Percentiles rank a stretch among this genome's conserved stretches.
Conservation (phyloP, 2,113 vertebrate species). For the Baryphthengus martii region DNA sequence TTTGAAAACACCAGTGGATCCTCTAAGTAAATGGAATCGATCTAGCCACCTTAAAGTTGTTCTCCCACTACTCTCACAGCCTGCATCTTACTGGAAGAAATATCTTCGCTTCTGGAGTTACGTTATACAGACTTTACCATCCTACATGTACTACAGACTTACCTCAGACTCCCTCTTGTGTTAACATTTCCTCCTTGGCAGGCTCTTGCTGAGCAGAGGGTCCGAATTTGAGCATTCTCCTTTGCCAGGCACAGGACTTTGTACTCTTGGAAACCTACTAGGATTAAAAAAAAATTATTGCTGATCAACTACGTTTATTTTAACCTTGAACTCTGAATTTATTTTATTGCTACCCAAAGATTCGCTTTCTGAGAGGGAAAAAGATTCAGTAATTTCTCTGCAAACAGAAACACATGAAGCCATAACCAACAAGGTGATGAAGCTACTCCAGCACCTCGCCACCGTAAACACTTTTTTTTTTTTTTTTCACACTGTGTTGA, state of each 20-base stretch:
- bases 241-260: not conserved
- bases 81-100: not conserved
- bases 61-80: not conserved
- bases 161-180: not conserved
- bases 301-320: not conserved
- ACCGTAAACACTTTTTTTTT: not conserved
- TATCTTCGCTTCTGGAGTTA: not conserved
- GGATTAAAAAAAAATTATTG: not conserved
- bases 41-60: not conserved
- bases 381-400: not conserved
- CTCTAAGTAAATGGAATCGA: not conserved
- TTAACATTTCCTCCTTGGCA: not conserved
- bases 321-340: not conserved
- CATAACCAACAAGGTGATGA: not conserved
- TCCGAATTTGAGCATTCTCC: not conserved
- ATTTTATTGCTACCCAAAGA: not conserved
- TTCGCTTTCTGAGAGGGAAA: not conserved
- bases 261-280: not conserved
- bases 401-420: accelerated
- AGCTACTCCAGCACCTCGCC: not conserved
- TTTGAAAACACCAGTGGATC: not conserved
- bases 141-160: not conserved
- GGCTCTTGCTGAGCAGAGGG: not conserved
- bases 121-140: not conserved
- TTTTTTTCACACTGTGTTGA: not conserved